Evolutionary conservation across 2,113 vertebrate genomes (phyloP).

Genomic region (Telmatochromis sp.): DNA sequence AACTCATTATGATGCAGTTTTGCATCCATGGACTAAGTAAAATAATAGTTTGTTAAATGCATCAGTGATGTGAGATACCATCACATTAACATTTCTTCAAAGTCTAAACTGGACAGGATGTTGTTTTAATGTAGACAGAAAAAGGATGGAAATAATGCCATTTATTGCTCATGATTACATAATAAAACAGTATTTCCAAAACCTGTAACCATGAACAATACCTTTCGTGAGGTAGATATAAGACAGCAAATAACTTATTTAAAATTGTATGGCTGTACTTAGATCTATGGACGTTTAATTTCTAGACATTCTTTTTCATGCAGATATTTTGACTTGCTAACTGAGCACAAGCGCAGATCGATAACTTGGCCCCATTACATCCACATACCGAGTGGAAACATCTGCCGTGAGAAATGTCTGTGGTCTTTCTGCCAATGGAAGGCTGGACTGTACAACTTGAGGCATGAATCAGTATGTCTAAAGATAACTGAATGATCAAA

Average conservation of each 20-base stretch:
- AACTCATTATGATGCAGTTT: background rate
- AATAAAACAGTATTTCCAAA: background rate
- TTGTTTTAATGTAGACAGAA: background rate
- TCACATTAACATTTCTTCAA: background rate
- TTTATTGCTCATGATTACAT: background rate
- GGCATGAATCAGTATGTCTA: background rate
- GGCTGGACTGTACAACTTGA: background rate
- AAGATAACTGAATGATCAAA: background rate
- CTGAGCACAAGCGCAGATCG: background rate
- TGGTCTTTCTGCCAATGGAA: background rate
- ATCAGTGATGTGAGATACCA: accelerated
- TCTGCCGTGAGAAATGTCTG: background rate
- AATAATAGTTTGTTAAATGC: background rate
- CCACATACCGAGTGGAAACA: background rate
- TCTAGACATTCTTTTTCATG: background rate
- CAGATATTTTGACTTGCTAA: background rate
- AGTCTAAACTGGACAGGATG: background rate
- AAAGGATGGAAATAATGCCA: background rate
- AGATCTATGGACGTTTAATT: background rate
- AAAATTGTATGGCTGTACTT: background rate
- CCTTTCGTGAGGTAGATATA: background rate
- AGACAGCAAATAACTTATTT: background rate
- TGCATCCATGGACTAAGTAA: accelerated
- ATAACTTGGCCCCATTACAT: background rate
- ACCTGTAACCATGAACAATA: background rate